Base-by-base conservation (phyloP, 2,797 vertebrate genomes). In the Sus cebifrons region DNA sequence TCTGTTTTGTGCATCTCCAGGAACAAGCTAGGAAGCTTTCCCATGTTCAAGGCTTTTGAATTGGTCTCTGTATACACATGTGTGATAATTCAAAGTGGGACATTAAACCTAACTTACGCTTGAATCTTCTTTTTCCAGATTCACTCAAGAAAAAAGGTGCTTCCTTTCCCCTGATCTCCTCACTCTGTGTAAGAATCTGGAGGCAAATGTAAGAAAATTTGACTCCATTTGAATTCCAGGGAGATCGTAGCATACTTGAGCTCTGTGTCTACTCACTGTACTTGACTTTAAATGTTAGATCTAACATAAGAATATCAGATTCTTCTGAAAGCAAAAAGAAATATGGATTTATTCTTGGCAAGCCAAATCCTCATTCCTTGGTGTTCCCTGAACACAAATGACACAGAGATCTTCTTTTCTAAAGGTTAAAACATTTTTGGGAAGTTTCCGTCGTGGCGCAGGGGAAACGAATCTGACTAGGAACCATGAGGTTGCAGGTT, bases 361-460 rank as follows among this genome's bases (percentile, higher is more conserved):
- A 97, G 52, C 27, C 58, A 92, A 84, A 84, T 88, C 81, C 40
- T 92, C 40, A 79, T 81, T 74, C 60, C 20, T 87, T 77, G 9
- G 15, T 49, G 5, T 82, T 84, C 89, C 75, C 56, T 93, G 40
- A 23, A 96, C 58, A 94, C 36, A 96, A 89, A 91, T 52, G 21
- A 94, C 95, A 95, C 64, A 21, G 3, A 86, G 49, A 95, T 56
- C 44, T 49, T 49, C 44, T 95, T 89, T 86, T 86, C 93, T 86
- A 89, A 96, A 91, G 78, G 56, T 77, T 95, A 92, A 93, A 89
- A 85, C 91, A 87, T 78, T 91, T 96, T 93, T 81, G 44, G 68
- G 95, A 97, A 96, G 36, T 36, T 36, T 4, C 36, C 36, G 36
- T 36, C 36, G 4, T 36, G 4, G 36, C 36, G 36, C 36, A 36